Evolutionary conservation across 2,113 vertebrate genomes (phyloP).

Genomic region (Condylura cristata): DNA sequence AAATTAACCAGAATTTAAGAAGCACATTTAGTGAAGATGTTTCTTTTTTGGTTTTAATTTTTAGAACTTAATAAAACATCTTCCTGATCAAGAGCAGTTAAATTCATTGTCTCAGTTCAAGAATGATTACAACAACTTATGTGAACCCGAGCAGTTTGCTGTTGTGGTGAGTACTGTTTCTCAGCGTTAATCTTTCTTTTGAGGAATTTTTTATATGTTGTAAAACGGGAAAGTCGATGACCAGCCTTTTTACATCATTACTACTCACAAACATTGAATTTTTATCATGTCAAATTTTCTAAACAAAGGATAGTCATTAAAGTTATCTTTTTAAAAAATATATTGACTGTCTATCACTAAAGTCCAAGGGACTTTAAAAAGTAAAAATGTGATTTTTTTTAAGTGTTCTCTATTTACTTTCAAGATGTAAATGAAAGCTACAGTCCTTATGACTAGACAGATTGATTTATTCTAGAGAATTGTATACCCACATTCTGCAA

Average conservation of each 20-base stretch:
- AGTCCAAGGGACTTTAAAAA: neutral
- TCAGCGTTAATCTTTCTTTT: neutral
- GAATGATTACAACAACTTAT: constrained; percentile 91
- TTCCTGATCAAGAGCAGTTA: constrained; percentile 95
- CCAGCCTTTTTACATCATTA: neutral
- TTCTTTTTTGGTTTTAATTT: constrained; percentile 55
- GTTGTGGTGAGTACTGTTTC: constrained; percentile 92
- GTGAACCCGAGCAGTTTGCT: constrained; percentile 97
- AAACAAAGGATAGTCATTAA: neutral
- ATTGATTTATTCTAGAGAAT: constrained; percentile 21
- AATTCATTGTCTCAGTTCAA: constrained; percentile 91
- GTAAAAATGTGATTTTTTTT: neutral
- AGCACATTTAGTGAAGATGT: constrained; percentile 1
- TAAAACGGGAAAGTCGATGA: neutral
- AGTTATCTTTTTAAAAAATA: constrained; percentile 48
- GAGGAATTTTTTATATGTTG: neutral
- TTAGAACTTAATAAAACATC: constrained; percentile 92
- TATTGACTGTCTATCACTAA: neutral
- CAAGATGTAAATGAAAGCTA: constrained; percentile 17
- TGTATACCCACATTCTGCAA: neutral
- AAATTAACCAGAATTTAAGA: neutral
- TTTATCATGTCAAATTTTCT: neutral
- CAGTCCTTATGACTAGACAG: neutral
- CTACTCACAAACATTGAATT: neutral
- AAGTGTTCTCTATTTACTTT: neutral